Conservation (phyloP, 2,888 invertebrate genomes). For the Gisinianus flammeolus region DNA sequence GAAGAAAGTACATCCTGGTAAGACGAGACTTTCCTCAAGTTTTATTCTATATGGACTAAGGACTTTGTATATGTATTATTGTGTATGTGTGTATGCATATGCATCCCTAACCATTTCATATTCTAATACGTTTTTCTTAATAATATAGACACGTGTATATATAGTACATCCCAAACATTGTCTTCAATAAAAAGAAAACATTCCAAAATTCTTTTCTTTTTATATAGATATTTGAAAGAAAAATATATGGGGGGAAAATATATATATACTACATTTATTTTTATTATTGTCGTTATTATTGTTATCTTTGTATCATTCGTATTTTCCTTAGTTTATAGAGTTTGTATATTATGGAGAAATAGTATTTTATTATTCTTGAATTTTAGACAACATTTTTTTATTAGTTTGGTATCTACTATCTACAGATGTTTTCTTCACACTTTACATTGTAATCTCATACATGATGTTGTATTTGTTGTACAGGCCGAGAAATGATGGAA, state of each 20-base stretch:
- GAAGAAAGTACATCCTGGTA: constrained; percentile 39
- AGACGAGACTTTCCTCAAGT: constrained; percentile 13
- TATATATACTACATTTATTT: neutral
- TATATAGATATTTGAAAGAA: neutral
- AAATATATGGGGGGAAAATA: neutral
- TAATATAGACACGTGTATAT: neutral
- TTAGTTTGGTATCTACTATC: too few species aligned
- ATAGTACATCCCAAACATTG: neutral
- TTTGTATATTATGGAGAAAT: neutral
- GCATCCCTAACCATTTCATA: neutral
- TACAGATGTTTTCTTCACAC: too few species aligned
- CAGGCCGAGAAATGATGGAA: constrained; percentile 2
- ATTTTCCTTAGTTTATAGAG: neutral
- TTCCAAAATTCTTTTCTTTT: neutral
- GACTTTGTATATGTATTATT: neutral
- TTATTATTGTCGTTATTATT: neutral
- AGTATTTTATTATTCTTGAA: neutral
- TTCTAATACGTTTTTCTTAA: neutral
- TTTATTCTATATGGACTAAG: neutral
- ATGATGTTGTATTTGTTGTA: neutral
- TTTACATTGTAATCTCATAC: neutral
- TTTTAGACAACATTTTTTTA: neutral
- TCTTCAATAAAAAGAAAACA: neutral
- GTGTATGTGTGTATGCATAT: neutral
- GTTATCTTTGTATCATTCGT: neutral